Percentiles rank a stretch among this genome's conserved stretches.
Conservation (phyloP, 2,797 vertebrate species). For the Lepus townsendii region DNA sequence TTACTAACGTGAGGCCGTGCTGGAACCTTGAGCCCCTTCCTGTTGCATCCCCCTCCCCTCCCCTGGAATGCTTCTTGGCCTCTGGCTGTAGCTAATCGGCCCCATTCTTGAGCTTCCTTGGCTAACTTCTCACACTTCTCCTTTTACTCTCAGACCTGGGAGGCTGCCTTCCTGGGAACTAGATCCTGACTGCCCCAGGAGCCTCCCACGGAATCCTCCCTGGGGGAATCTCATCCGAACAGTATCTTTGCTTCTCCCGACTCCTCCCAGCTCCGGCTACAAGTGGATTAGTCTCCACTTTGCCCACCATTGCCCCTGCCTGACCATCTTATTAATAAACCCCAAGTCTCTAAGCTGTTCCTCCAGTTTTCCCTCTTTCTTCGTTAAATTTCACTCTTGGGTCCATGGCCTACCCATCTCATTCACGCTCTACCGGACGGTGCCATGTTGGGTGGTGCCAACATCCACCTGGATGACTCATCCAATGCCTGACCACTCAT, state of each 20-base stretch:
- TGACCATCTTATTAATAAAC: not conserved
- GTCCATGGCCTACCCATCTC: not conserved
- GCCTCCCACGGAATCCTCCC: not conserved
- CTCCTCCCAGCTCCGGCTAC: not conserved
- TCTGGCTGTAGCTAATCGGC: slow-evolving; percentile 1
- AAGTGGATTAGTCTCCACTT: not conserved
- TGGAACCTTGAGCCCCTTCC: not conserved
- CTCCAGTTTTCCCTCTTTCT: not conserved
- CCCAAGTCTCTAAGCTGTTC: not conserved
- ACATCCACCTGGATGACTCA: no score
- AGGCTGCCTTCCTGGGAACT: not conserved
- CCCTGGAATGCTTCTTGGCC: slow-evolving; percentile 51
- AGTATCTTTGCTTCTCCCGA: not conserved
- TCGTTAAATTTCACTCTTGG: not conserved
- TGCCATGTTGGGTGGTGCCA: not conserved
- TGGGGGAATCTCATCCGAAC: not conserved
- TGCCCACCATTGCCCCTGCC: not conserved
- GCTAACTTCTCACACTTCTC: slow-evolving; percentile 18
- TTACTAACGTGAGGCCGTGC: no score
- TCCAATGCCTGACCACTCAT: not conserved
- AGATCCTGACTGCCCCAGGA: not conserved
- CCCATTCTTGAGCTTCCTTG: slow-evolving; percentile 39
- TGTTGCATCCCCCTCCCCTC: not conserved
- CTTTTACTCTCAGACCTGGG: not conserved
- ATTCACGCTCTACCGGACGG: not conserved